These are phyloP conservation scores for Myotis davidii DNA, from an alignment of 2,113 vertebrate genomes.

Conservation along the genomic window DNA sequence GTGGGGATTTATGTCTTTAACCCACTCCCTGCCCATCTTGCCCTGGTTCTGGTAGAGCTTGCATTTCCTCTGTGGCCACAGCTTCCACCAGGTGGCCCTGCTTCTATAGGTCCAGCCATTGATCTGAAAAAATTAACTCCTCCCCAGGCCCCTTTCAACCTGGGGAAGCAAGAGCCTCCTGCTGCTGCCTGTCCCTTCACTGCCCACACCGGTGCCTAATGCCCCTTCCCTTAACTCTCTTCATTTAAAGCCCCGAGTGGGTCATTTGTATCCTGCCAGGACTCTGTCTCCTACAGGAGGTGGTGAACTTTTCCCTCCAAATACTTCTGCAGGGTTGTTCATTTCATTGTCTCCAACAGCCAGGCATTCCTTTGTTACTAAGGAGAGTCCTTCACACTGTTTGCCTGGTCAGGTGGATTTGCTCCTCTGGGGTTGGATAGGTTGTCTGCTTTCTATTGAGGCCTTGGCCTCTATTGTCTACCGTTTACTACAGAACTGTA, in stretches of 20 bases:
- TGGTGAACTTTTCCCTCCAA: background rate
- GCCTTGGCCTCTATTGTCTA: background rate
- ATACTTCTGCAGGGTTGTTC: background rate
- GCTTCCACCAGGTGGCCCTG: background rate
- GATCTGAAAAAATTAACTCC: background rate
- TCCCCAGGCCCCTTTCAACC: background rate
- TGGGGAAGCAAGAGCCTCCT: too few species aligned
- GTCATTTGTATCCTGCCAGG: background rate
- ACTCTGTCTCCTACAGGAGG: background rate
- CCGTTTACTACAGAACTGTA: background rate
- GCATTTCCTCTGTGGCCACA: background rate
- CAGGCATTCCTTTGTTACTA: background rate
- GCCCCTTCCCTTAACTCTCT: background rate
- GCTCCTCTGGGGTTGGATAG: background rate
- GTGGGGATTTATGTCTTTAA: background rate
- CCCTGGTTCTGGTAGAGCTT: background rate
- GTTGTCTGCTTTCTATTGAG: background rate
- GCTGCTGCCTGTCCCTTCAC: background rate
- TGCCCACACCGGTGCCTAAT: fast-evolving
- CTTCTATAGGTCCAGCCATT: background rate
- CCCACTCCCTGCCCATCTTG: too few species aligned
- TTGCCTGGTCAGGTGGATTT: background rate
- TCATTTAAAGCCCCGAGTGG: background rate
- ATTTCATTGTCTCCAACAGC: background rate
- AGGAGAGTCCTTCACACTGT: background rate